Conservation (phyloP, 2,113 vertebrate species). For the Urocolius indicus region DNA sequence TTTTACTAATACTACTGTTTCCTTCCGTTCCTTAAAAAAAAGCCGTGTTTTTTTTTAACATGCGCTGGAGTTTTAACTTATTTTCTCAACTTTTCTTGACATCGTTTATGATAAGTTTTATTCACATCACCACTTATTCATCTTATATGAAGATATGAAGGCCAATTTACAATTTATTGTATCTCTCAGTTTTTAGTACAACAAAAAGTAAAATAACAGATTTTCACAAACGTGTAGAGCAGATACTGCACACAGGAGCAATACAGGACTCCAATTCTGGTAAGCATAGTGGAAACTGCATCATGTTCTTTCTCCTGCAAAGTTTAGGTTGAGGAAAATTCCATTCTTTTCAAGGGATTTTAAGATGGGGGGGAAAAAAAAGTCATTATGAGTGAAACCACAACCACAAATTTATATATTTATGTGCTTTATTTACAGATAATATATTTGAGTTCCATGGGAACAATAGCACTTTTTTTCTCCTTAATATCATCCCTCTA, state of each 20-base stretch:
- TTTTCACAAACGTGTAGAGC: not conserved
- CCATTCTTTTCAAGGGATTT: not conserved
- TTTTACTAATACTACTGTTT: not conserved
- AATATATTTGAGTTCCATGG: not conserved
- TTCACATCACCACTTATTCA: not conserved
- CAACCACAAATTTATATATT: not conserved
- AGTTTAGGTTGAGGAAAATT: not conserved
- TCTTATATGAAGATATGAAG: not conserved
- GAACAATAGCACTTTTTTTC: not conserved
- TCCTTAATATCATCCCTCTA: not conserved
- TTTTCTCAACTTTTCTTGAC: not conserved
- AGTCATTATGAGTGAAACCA: not conserved
- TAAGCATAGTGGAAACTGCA: fast-evolving
- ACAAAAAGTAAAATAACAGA: not conserved
- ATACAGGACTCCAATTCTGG: not conserved
- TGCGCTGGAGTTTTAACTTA: not conserved
- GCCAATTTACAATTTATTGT: not conserved
- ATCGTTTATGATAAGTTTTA: not conserved
- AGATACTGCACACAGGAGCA: not conserved
- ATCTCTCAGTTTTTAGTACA: not conserved
- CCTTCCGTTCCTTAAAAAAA: fast-evolving
- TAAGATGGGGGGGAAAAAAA: not conserved
- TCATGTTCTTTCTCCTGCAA: not conserved
- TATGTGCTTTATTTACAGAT: not conserved
- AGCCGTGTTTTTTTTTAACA: not conserved